These are phyloP conservation scores for Netelia inedita DNA, from an alignment of 2,888 invertebrate species.

Conservation along the genomic window DNA sequence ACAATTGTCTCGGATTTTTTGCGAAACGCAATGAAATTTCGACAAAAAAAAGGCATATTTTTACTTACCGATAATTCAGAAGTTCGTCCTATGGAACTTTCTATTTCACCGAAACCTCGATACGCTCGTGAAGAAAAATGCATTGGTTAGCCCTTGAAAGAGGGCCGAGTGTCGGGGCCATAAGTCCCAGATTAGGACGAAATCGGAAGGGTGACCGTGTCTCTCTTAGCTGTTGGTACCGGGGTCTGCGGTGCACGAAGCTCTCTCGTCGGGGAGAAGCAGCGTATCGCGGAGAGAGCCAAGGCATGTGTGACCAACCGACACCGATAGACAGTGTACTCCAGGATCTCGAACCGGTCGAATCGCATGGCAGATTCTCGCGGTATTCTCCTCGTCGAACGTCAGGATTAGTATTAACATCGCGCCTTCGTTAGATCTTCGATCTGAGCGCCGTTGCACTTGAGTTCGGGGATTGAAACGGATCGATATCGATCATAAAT, in stretches of 20 bases:
- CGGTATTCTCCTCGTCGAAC: not conserved
- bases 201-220: slow-evolving; percentile 1
- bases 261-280: slow-evolving; percentile 60
- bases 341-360: slow-evolving; percentile 75
- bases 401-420: not conserved
- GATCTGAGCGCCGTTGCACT: not conserved
- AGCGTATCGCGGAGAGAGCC: slow-evolving; percentile 54
- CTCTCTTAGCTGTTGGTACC: slow-evolving; percentile 32
- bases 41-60: too few species aligned
- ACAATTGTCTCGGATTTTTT: too few species aligned
- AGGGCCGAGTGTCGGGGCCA: not conserved
- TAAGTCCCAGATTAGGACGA: not conserved
- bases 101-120: too few species aligned
- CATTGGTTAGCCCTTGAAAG: too few species aligned
- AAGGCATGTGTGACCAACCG: slow-evolving; percentile 73
- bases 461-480: too few species aligned
- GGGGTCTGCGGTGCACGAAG: slow-evolving; percentile 49
- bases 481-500: not conserved
- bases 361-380: slow-evolving; percentile 50
- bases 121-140: too few species aligned
- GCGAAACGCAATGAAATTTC: too few species aligned
- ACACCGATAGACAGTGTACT: slow-evolving; percentile 74
- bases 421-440: not conserved
- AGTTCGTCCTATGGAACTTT: too few species aligned
- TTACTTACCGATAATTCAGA: too few species aligned